Evolutionary conservation across 2,797 vertebrate species (phyloP).

Genomic region (Aeoliscus strigatus): DNA sequence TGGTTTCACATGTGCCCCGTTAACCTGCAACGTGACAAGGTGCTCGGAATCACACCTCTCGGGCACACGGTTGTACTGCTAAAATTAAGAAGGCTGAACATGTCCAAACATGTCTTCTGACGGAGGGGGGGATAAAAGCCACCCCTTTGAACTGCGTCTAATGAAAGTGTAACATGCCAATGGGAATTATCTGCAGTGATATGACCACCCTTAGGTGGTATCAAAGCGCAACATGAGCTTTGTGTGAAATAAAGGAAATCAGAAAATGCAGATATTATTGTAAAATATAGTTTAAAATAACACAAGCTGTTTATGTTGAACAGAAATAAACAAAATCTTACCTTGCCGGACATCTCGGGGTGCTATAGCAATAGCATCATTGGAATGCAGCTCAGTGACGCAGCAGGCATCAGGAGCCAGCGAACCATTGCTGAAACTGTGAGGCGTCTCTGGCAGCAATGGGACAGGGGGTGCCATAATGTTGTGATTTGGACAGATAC

Average conservation of each 20-base stretch:
- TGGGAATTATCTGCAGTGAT: too few relatives aligned
- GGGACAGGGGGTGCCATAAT: slow-evolving; percentile 67
- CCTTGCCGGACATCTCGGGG: slow-evolving; percentile 87
- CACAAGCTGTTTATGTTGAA: too few relatives aligned
- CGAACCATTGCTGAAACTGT: slow-evolving; percentile 74
- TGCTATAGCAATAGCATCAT: slow-evolving; percentile 83
- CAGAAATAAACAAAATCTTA: slow-evolving; percentile 74
- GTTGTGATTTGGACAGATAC: slow-evolving; percentile 83
- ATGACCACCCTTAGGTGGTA: too few relatives aligned
- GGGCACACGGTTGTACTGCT: slow-evolving; percentile 42
- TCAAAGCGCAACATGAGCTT: too few relatives aligned
- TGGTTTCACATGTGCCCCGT: too few relatives aligned
- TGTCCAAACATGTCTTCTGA: slow-evolving; percentile 67
- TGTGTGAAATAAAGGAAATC: too few relatives aligned
- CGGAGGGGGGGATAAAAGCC: too few relatives aligned
- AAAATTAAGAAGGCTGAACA: slow-evolving; percentile 59
- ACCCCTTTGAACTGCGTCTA: too few relatives aligned
- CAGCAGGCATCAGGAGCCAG: slow-evolving; percentile 80
- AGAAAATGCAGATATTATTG: too few relatives aligned
- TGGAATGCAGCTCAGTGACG: slow-evolving; percentile 88
- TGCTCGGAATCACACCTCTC: slow-evolving; percentile 38
- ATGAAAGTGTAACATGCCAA: too few relatives aligned
- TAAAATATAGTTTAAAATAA: too few relatives aligned
- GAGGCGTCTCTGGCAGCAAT: slow-evolving; percentile 64
- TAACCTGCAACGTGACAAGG: slow-evolving; percentile 12